These are phyloP conservation scores for Meloe dianella DNA, from an alignment of 2,888 invertebrate genomes.

Conservation along the genomic window DNA sequence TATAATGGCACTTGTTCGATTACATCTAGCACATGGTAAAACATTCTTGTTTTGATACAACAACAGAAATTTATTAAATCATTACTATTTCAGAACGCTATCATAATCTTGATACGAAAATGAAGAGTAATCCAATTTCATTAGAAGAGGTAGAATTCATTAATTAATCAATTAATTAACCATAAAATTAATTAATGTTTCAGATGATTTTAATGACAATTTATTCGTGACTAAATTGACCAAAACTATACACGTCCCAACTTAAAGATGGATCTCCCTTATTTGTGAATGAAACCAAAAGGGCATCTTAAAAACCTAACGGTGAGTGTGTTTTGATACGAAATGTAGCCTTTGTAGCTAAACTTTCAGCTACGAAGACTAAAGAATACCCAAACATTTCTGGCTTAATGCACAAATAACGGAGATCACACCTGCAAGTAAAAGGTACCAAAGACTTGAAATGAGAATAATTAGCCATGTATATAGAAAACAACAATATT, in stretches of 20 bases:
- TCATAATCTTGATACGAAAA: slow-evolving; percentile 72
- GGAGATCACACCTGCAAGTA: too few species aligned
- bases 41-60: slow-evolving; percentile 19
- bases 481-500: slow-evolving; percentile 18
- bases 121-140: slow-evolving; percentile 74
- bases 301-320: too few species aligned
- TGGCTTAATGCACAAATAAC: too few species aligned
- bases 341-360: too few species aligned
- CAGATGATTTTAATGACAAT: slow-evolving; percentile 69
- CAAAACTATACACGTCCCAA: too few species aligned
- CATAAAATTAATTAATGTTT: slow-evolving; percentile 43
- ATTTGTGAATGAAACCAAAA: too few species aligned
- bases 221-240: slow-evolving; percentile 60
- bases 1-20: slow-evolving; percentile 68
- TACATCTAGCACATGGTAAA: slow-evolving; percentile 69
- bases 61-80: not conserved
- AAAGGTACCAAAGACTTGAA: slow-evolving; percentile 1
- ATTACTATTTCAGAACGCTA: slow-evolving; percentile 65
- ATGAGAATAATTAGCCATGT: slow-evolving; percentile 29
- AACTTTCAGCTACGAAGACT: too few species aligned
- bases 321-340: too few species aligned
- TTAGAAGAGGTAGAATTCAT: slow-evolving; percentile 68
- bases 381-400: too few species aligned
- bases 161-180: slow-evolving; percentile 15
- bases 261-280: too few species aligned